Evolutionary conservation across 1,140 invertebrate genomes (phyloP).

Genomic region (Drosophila bocki): DNA sequence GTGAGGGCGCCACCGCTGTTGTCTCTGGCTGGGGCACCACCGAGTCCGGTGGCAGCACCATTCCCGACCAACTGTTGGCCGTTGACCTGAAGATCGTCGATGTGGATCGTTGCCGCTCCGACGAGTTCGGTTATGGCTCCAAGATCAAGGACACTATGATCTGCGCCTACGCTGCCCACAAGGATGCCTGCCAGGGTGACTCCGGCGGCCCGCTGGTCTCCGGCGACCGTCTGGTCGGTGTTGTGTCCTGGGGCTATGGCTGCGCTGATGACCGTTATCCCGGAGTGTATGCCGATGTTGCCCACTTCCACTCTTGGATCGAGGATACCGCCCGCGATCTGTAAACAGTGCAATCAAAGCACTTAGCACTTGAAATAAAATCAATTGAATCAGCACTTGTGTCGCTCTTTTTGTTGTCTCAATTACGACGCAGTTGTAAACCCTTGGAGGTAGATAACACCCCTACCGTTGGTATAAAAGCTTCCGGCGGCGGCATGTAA

Average conservation of each 20-base stretch:
- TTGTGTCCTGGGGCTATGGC: constrained; percentile 87
- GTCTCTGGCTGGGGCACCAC: constrained; percentile 85
- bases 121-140: constrained; percentile 52
- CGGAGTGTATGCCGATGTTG: constrained; percentile 88
- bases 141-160: constrained; percentile 82
- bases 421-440: constrained; percentile 8
- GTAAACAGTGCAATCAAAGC: constrained; percentile 28
- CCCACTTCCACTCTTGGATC: constrained; percentile 82
- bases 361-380: constrained; percentile 38
- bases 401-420: not conserved
- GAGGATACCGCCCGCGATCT: constrained; percentile 54
- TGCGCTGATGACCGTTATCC: constrained; percentile 83
- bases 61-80: constrained; percentile 58
- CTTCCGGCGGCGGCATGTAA: not conserved
- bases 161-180: constrained; percentile 82
- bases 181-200: constrained; percentile 84
- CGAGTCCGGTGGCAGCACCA: constrained; percentile 42
- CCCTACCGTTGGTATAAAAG: constrained; percentile 8
- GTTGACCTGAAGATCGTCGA: constrained; percentile 65
- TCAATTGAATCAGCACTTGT: constrained; percentile 15
- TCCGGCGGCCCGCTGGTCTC: constrained; percentile 86
- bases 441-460: constrained; percentile 17
- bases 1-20: constrained; percentile 69
- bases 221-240: constrained; percentile 84
- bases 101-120: constrained; percentile 41